Evolutionary conservation across 2,888 invertebrate species (phyloP).

Genomic region (Cyclophora punctaria): DNA sequence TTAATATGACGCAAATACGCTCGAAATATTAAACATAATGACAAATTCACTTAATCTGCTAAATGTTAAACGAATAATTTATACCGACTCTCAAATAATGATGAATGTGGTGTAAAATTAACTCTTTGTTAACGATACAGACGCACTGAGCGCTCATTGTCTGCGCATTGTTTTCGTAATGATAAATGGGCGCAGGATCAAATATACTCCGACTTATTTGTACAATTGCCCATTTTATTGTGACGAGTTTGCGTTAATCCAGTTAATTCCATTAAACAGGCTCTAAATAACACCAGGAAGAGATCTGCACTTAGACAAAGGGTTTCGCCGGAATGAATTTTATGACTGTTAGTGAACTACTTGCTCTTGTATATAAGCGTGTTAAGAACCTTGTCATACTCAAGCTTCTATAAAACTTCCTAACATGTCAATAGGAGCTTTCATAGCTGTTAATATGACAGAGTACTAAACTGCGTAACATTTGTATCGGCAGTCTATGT

Average conservation of each 20-base stretch:
- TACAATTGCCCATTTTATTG: slow-evolving; percentile 16
- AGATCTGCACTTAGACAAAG: slow-evolving; percentile 30
- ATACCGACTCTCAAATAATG: too few relatives aligned
- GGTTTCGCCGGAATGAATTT: slow-evolving; percentile 29
- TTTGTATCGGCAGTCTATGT: too few relatives aligned
- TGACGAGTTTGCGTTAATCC: slow-evolving; percentile 12
- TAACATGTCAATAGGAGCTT: too few relatives aligned
- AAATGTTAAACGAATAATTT: too few relatives aligned
- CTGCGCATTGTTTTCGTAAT: neutral
- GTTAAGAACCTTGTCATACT: too few relatives aligned
- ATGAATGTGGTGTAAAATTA: neutral
- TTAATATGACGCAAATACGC: too few relatives aligned
- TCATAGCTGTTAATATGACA: too few relatives aligned
- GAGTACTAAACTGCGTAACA: too few relatives aligned
- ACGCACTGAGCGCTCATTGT: neutral
- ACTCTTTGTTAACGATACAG: slow-evolving; percentile 2
- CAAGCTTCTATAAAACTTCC: too few relatives aligned
- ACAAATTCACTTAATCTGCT: too few relatives aligned
- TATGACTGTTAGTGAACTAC: slow-evolving; percentile 18
- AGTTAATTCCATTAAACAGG: slow-evolving; percentile 4
- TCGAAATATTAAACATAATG: too few relatives aligned
- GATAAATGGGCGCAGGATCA: neutral
- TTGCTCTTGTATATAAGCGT: too few relatives aligned
- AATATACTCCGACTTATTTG: slow-evolving; percentile 20
- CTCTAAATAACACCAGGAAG: slow-evolving; percentile 31